Evolutionary conservation across 1,140 invertebrate species (phyloP).

Genomic region (Penaeus indicus): DNA sequence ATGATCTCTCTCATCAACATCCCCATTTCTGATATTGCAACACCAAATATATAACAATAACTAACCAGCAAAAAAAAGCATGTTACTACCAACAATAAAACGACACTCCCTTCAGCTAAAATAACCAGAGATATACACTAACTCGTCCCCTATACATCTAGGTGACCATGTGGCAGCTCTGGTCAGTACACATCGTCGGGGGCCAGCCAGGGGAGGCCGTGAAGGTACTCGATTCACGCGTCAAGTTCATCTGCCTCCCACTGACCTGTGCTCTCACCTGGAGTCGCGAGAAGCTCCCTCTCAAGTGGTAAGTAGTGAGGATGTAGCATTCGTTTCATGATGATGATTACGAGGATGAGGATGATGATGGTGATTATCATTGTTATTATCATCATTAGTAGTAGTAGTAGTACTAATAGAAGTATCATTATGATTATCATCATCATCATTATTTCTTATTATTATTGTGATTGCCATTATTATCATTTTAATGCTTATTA

Average conservation of each 20-base stretch:
- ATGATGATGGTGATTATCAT: no score
- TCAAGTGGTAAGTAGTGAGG: not conserved
- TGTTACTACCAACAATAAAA: no score
- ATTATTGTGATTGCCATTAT: not conserved
- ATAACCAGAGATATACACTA: not conserved
- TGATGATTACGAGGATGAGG: no score
- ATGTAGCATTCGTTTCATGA: no score
- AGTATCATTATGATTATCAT: not conserved
- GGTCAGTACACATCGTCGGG: conserved; percentile 28
- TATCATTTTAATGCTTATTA: not conserved
- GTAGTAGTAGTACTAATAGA: no score
- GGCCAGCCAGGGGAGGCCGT: not conserved
- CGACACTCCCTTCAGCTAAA: no score
- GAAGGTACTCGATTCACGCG: conserved; percentile 7
- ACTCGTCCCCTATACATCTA: not conserved
- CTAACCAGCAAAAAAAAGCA: no score
- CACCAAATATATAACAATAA: no score
- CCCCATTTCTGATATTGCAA: no score
- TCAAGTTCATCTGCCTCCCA: conserved; percentile 45
- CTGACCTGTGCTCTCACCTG: conserved; percentile 42
- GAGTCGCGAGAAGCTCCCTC: conserved; percentile 4
- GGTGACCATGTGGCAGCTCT: conserved; percentile 50
- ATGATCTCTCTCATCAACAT: no score
- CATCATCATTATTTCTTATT: not conserved
- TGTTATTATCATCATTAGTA: no score